Evolutionary conservation across 2,113 vertebrate genomes (phyloP), one percentile per base, ranked within the genome.

Genomic region (Python bivittatus): DNA sequence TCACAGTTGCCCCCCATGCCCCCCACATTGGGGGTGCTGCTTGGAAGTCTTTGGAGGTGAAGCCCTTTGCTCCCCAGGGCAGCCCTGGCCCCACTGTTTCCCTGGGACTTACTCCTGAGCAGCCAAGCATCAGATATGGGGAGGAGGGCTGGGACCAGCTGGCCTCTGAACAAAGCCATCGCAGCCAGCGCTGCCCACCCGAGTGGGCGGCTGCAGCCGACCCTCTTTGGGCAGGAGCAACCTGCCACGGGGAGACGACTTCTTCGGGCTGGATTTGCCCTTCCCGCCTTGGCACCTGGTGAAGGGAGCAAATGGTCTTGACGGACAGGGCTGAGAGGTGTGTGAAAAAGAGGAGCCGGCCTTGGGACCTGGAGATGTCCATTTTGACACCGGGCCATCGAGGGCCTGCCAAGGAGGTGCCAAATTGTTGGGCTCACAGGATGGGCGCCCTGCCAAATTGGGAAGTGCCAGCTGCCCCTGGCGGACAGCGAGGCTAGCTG

Each of bases 221-320:
- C 6, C 93, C 68, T 20, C 15, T 72, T 38, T 72, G 68, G n/a
- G 38, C 6, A 72, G 13, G 68, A 72, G 17, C n/a, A 72, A 33
- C n/a, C 68, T 33, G 17, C 68, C 2, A 15, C 12, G 20, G 56
- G 56, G 9, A 4, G 38, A 86, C 23, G 88, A 88, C 95, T 94
- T 92, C 96, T 95, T 97, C 96, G 97, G 96, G 97, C 91, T 97
- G 95, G 93, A 89, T 93, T 96, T 95, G 93, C 96, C 90, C 85
- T 8, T 44, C 17, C 98, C 96, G 97, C 97, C 97, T 98, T 98
- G 97, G 94, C 97, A 97, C 95, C 94, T 97, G 97, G 97, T 98
- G 98, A 98, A 98, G 96, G 98, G 98, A 98, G 98, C 98, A 98
- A 98, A 98, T 98, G 98, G 98, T 94, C 94, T 94, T 79, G 91